Percentiles rank a stretch among this genome's conserved stretches.
Conservation (phyloP, 2,797 vertebrate genomes). For the Eulemur mongoz region DNA sequence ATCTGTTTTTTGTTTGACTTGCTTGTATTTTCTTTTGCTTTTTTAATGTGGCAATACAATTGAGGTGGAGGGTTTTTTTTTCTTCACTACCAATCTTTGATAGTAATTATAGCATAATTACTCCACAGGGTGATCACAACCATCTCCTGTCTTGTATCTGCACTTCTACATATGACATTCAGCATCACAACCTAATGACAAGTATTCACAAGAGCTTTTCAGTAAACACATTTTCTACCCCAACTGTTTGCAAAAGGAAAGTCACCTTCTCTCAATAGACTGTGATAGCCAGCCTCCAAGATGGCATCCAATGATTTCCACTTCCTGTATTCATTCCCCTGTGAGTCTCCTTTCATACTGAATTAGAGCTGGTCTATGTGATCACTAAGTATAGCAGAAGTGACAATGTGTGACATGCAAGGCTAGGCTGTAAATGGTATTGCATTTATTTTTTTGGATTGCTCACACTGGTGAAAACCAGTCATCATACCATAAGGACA, state of each 20-base stretch:
- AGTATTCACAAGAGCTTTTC: neutral
- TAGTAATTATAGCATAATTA: neutral
- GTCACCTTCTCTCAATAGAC: neutral
- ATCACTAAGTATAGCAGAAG: neutral
- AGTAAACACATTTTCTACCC: neutral
- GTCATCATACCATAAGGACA: neutral
- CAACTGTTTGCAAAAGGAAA: neutral
- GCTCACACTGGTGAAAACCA: neutral
- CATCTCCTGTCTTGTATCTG: neutral
- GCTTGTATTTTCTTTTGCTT: neutral
- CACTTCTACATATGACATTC: neutral
- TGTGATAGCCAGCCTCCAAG: neutral
- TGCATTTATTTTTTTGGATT: neutral
- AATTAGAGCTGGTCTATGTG: neutral
- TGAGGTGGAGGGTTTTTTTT: neutral
- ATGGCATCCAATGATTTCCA: rapidly evolving
- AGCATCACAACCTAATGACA: neutral
- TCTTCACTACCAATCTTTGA: neutral
- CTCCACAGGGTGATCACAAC: neutral
- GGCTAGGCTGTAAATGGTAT: neutral
- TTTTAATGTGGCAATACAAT: neutral
- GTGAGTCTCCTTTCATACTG: neutral
- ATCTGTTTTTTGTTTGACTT: neutral
- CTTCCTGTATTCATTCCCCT: neutral
- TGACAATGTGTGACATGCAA: neutral